A percentile compares a stretch with the other conserved stretches of the same genome.
Evolutionary conservation across 2,797 vertebrate species (phyloP).

Genomic region (Lithobates pipiens): DNA sequence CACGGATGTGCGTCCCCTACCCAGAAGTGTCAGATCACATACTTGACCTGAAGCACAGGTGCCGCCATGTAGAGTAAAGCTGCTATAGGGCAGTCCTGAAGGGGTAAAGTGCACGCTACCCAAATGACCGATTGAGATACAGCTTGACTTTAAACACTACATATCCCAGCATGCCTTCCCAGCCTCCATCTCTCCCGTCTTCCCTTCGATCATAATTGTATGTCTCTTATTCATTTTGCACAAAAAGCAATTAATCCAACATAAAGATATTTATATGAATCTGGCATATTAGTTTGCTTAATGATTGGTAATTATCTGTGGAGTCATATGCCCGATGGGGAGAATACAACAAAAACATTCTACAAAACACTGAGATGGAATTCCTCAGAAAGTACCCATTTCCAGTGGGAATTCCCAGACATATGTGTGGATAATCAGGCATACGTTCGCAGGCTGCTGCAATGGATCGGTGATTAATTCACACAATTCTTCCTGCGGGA

Average conservation of each 20-base stretch:
- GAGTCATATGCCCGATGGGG: conserved; percentile 46
- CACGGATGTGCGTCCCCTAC: too few species aligned
- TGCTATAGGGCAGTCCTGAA: too few species aligned
- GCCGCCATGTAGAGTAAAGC: too few species aligned
- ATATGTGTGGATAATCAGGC: conserved; percentile 42
- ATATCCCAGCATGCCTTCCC: background rate
- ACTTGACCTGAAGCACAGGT: too few species aligned
- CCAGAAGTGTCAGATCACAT: too few species aligned
- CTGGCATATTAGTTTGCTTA: conserved; percentile 27
- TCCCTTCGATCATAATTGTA: background rate
- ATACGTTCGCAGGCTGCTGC: background rate
- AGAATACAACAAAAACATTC: background rate
- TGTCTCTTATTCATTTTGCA: background rate
- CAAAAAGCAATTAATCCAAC: background rate
- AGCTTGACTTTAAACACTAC: background rate
- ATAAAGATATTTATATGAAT: conserved; percentile 34
- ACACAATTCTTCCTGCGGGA: background rate
- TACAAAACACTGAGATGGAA: conserved; percentile 1
- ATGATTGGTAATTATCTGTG: conserved; percentile 50
- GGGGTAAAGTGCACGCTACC: too few species aligned
- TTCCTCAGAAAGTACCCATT: conserved; percentile 11
- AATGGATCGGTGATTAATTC: conserved; percentile 30
- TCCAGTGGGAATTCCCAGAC: conserved; percentile 45
- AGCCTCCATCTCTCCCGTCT: background rate
- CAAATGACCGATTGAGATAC: too few species aligned